Evolutionary conservation across 2,797 vertebrate genomes (phyloP), one percentile per base, ranked within the genome.

Genomic region (Hylomyscus alleni): DNA sequence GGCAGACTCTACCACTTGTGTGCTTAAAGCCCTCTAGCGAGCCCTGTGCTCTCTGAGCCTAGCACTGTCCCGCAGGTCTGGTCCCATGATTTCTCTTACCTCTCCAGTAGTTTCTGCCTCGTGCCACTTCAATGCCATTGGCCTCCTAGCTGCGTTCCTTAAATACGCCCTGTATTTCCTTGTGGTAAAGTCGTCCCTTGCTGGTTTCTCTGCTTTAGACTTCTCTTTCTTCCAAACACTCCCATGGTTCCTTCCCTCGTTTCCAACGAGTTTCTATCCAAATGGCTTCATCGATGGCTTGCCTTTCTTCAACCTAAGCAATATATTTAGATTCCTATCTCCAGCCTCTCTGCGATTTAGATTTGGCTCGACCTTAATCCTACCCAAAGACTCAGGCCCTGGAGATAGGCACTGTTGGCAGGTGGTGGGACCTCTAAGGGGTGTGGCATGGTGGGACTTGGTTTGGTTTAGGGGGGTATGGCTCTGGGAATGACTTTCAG

Each of bases 201-300:
- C 75, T 62, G 80, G 47, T 31, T 4, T 40, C 52, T 29, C 9
- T 69, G 22, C 31, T 77, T 77, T 77, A 14, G 34, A 13, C 73
- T 62, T 82, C 34, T 75, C 37, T 67, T 15, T 85, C 88, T 81
- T 56, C 37, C 47, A 81, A 26, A 78, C 60, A 85, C n/a, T 22
- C 37, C 87, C 31, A 29, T 26, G 58, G 29, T 69, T 78, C 34
- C 29, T 86, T 86, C 50, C 44, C 67, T 96, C 17, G 1, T 83
- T 88, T 54, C 69, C 40, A 86, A 47, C 31, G 60, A n/a, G 62
- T 89, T 44, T 96, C 37, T 80, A 26, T 87, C 83, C 56, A 89
- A 50, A 94, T 44, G 76, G n/a, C 50, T 34, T 86, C 37, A n/a
- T 75, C 34, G 34, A 31, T 69, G 24, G 29, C 12, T 34, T 31